A percentile compares a stretch with the other conserved stretches of the same genome.
phyloP scores from a whole-genome alignment of 53 echinoderm and acorn worm genomes.

The Echinarachnius parma region DNA sequence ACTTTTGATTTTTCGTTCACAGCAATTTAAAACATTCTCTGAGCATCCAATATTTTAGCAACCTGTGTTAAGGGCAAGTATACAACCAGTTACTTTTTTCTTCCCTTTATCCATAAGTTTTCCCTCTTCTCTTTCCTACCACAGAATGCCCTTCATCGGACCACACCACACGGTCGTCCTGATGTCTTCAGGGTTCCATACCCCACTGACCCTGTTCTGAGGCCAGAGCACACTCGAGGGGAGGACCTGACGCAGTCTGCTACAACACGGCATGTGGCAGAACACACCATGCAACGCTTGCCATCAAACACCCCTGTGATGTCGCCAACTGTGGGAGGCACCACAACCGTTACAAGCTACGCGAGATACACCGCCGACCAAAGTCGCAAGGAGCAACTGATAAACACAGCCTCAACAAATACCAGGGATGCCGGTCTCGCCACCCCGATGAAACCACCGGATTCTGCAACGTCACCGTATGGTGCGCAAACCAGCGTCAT shows the following conservation, averaged over 20 bases:
- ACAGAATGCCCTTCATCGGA: conserved; percentile 57
- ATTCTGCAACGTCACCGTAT: conserved; percentile 57
- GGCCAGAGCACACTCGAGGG: conserved; percentile 16
- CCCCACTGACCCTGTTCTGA: conserved; percentile 61
- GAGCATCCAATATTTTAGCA: too few relatives aligned
- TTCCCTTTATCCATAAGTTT: too few relatives aligned
- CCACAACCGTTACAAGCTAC: too few relatives aligned
- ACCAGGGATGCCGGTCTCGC: conserved; percentile 13
- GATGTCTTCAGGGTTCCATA: conserved; percentile 75
- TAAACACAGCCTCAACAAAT: conserved; percentile 29
- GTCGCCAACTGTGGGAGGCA: too few relatives aligned
- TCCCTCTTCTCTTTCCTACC: too few relatives aligned
- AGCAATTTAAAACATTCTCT: too few relatives aligned
- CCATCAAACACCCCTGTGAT: too few relatives aligned
- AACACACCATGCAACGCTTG: too few relatives aligned
- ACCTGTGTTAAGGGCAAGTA: too few relatives aligned
- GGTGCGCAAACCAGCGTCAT: conserved; percentile 53
- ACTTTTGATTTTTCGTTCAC: too few relatives aligned
- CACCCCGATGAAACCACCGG: conserved; percentile 38
- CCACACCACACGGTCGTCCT: conserved; percentile 71
- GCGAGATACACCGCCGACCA: too few relatives aligned
- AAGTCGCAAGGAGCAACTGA: not conserved
- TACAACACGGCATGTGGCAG: not conserved
- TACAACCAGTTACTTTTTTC: too few relatives aligned
- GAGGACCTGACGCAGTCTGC: conserved; percentile 10